Conservation (phyloP, 1,140 invertebrate species). For the Eciton burchellii region DNA sequence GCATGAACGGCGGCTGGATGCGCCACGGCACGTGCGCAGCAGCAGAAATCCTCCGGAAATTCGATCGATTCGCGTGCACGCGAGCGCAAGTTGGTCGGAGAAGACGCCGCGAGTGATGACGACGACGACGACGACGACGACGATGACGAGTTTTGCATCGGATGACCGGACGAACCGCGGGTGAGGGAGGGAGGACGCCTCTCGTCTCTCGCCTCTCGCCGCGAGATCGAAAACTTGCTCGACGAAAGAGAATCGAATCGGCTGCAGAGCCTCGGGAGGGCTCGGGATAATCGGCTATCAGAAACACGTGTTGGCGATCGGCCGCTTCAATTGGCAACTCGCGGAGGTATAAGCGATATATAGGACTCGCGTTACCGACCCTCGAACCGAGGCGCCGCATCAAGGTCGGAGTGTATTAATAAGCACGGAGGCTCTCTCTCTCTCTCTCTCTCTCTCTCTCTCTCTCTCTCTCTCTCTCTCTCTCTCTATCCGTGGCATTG, state of each 20-base stretch:
- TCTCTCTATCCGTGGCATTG: conserved; percentile 20
- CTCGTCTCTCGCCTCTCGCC: conserved; percentile 55
- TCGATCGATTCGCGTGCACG: conserved; percentile 74
- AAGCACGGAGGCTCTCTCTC: conserved; percentile 15
- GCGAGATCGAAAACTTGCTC: conserved; percentile 67
- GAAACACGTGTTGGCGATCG: conserved; percentile 8
- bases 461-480: too few species aligned
- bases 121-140: conserved; percentile 54
- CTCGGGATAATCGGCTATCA: conserved; percentile 8
- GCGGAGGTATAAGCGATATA: conserved; percentile 22
- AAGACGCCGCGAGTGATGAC: conserved; percentile 53
- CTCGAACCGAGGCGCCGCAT: conserved; percentile 34
- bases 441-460: conserved; percentile 15
- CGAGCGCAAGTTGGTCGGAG: conserved; percentile 68
- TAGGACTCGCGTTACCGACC: conserved; percentile 46
- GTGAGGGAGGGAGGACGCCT: conserved; percentile 47
- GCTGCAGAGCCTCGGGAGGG: neutral
- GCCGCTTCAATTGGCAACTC: conserved; percentile 21
- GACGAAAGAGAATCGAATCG: conserved; percentile 7
- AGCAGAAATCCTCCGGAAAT: conserved; percentile 71
- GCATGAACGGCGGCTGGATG: conserved; percentile 69
- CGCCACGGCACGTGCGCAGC: conserved; percentile 74
- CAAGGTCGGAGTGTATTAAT: conserved; percentile 54
- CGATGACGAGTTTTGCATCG: conserved; percentile 18
- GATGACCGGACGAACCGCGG: conserved; percentile 41